These are phyloP conservation scores for Malurus leucopterus DNA, from an alignment of 2,797 vertebrate genomes.

Conservation along the genomic window DNA sequence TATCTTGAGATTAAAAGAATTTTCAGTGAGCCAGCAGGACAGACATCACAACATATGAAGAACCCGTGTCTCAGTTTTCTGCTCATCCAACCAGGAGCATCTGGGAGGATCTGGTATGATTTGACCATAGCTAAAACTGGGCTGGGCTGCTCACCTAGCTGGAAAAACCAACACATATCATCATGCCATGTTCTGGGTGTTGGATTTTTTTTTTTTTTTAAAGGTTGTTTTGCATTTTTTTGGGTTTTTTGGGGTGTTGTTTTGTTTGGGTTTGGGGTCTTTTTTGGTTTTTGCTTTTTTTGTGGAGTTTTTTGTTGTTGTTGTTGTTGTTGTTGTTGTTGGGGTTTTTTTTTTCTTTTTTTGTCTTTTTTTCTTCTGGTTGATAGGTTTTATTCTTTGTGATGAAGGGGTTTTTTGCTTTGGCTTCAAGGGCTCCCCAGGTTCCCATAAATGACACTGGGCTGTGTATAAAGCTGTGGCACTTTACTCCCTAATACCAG, in stretches of 20 bases:
- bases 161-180: neutral
- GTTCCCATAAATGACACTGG: constrained; percentile 11
- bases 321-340: too few species aligned
- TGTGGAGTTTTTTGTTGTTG: too few species aligned
- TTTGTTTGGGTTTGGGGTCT: too few species aligned
- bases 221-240: too few species aligned
- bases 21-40: neutral
- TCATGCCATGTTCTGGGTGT: neutral
- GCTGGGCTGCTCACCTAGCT: neutral
- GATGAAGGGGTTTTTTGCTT: neutral
- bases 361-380: neutral
- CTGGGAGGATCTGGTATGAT: neutral
- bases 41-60: neutral
- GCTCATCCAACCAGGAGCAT: neutral
- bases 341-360: neutral
- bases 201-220: fast-evolving
- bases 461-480: neutral
- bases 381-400: neutral
- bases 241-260: neutral
- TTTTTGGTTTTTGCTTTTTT: neutral
- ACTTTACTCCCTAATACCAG: constrained; percentile 36
- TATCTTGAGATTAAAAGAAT: neutral
- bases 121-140: neutral
- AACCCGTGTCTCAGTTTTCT: neutral
- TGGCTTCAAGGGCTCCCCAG: neutral